These are phyloP conservation scores for Orchesella flavescens DNA, from an alignment of 2,888 invertebrate genomes.

Conservation along the genomic window DNA sequence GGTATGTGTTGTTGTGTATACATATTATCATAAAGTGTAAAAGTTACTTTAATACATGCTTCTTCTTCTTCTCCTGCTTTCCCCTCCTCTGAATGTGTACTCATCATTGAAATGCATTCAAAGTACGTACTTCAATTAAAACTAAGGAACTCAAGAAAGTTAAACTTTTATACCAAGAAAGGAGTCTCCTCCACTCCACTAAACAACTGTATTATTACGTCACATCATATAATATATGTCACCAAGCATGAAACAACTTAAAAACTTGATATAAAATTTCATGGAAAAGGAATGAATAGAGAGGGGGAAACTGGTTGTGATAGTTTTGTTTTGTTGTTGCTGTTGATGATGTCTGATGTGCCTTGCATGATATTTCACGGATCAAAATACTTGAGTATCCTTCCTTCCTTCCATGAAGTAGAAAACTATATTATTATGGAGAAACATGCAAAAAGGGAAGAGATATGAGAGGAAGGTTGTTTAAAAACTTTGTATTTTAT, in stretches of 20 bases:
- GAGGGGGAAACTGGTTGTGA: slow-evolving; percentile 3
- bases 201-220: slow-evolving; percentile 4
- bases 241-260: too few relatives aligned
- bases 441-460: slow-evolving; percentile 27
- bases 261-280: too few relatives aligned
- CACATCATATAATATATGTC: too few relatives aligned
- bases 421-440: slow-evolving; percentile 3
- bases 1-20: too few relatives aligned
- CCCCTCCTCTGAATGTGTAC: too few relatives aligned
- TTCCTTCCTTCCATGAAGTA: background rate
- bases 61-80: too few relatives aligned
- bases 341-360: slow-evolving; percentile 41
- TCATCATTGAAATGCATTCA: too few relatives aligned
- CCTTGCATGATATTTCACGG: slow-evolving; percentile 51
- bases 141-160: background rate
- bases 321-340: slow-evolving; percentile 14
- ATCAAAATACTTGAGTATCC: slow-evolving; percentile 50
- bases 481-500: slow-evolving; percentile 44
- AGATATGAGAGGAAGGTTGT: slow-evolving; percentile 19
- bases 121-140: too few relatives aligned
- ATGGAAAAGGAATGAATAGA: too few relatives aligned
- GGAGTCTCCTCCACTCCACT: background rate
- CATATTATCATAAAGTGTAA: too few relatives aligned
- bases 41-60: too few relatives aligned
- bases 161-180: slow-evolving; percentile 11